These are phyloP conservation scores for Cyrtodaria siliqua DNA, from an alignment of 2,888 invertebrate species.

Conservation along the genomic window DNA sequence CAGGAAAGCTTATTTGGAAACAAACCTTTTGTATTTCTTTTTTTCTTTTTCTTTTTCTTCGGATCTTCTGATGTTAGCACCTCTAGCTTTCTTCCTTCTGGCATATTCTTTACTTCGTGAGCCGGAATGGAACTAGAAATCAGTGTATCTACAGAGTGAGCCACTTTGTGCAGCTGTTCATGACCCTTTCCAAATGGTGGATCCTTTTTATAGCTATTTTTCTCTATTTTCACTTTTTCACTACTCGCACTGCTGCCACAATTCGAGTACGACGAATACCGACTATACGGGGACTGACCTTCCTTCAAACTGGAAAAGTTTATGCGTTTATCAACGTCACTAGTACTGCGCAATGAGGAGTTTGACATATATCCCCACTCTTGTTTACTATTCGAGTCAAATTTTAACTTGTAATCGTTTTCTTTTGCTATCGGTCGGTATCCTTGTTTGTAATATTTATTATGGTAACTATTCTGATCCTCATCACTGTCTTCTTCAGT, in stretches of 20 bases:
- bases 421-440: conserved; percentile 43
- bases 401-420: conserved; percentile 19
- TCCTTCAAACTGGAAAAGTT: conserved; percentile 54
- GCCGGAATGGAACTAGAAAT: conserved; percentile 43
- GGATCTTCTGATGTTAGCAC: conserved; percentile 57
- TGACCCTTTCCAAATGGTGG: conserved; percentile 67
- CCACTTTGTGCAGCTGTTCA: conserved; percentile 67
- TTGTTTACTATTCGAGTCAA: conserved; percentile 12
- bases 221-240: conserved; percentile 66
- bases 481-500: conserved; percentile 69
- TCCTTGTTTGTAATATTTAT: conserved; percentile 42
- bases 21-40: conserved; percentile 43
- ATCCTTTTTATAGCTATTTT: conserved; percentile 58
- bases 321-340: conserved; percentile 64
- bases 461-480: conserved; percentile 36
- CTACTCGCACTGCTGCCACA: conserved; percentile 40
- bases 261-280: conserved; percentile 36
- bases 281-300: conserved; percentile 53
- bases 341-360: conserved; percentile 47
- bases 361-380: conserved; percentile 9
- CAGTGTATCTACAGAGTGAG: conserved; percentile 61
- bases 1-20: too few species aligned
- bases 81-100: conserved; percentile 63
- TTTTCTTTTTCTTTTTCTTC: conserved; percentile 72
- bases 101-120: conserved; percentile 63